Evolutionary conservation across 2,113 vertebrate species (phyloP), one percentile per base, ranked within the genome.

Genomic region (Ancistrus triradiatus): DNA sequence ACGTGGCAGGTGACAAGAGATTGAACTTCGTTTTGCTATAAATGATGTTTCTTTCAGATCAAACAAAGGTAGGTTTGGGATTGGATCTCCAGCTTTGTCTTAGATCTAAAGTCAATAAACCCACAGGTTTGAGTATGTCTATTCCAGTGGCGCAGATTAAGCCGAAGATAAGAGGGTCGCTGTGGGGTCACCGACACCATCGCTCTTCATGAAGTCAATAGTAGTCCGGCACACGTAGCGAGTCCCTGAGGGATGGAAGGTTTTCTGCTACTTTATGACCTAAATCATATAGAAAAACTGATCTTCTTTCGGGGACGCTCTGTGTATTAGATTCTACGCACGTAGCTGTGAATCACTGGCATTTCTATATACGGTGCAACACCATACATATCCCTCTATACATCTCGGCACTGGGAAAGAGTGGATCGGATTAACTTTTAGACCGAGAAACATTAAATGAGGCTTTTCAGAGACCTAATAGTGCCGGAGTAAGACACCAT

Each of bases 181-280:
- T 37, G 44, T 15, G 55, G 37, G 76, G 38, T 72, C 78, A 68
- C 43, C 38, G 28, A 52, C 17, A 70, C 33, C 33, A 58, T 76
- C 62, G 75, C 55, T 78, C 59, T 62, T 67, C 22, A n/a, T 35
- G 24, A 66, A 48, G 64, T 59, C 73, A 69, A 72, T 75, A 68
- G 40, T 27, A 69, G 25, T 53, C 44, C 22, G n/a, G 59, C 72
- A 75, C 65, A 47, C 33, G 10, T 33, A 1, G 14, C 37, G 35
- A 18, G 52, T 66, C 52, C 51, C 70, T 31, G 22, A 31, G 47
- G 40, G 15, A 3, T 21, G 50, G 7, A 15, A 42, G 38, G 1
- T n/a, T 1, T 42, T 37, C 35, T 37, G 35, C 35, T 37, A 37
- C 38, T 3, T n/a, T n/a, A 5, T 42, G 14, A 42, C 38, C 37